Evolutionary conservation across 2,888 invertebrate species (phyloP).

Genomic region (Macaria liturata): DNA sequence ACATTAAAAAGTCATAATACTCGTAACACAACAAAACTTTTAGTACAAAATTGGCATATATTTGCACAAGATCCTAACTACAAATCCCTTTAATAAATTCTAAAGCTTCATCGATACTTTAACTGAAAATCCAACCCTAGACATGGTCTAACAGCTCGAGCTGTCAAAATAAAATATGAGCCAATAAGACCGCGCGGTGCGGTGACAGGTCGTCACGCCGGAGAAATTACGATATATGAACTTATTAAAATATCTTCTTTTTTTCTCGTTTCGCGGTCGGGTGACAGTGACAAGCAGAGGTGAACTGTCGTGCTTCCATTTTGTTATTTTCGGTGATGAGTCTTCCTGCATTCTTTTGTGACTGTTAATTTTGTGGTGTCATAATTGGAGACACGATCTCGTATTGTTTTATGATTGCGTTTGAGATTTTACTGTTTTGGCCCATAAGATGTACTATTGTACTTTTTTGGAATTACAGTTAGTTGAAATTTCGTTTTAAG

Average conservation of each 20-base stretch:
- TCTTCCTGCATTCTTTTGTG: conserved; percentile 48
- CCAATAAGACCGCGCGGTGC: conserved; percentile 69
- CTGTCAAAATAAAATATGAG: conserved; percentile 81
- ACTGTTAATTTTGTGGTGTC: conserved; percentile 27
- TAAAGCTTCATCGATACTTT: not conserved
- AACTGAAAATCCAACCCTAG: conserved; percentile 46
- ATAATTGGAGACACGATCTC: conserved; percentile 18
- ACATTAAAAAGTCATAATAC: too few species aligned
- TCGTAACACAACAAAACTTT: too few species aligned
- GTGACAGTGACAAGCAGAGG: conserved; percentile 57
- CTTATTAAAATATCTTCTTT: conserved; percentile 77
- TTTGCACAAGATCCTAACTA: too few species aligned
- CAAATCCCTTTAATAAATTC: too few species aligned
- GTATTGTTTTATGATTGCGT: conserved; percentile 19
- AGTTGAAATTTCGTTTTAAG: too few species aligned
- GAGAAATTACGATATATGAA: conserved; percentile 74
- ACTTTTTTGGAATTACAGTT: too few species aligned
- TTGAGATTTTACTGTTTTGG: not conserved
- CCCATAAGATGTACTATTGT: too few species aligned
- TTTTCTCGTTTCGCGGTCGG: conserved; percentile 73
- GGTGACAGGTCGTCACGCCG: conserved; percentile 76
- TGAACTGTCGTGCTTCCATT: conserved; percentile 45
- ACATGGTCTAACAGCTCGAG: conserved; percentile 54
- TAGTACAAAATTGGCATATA: too few species aligned
- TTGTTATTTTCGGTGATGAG: conserved; percentile 41